These are phyloP conservation scores for Homarus gammarus DNA, from an alignment of 2,888 invertebrate genomes.

Conservation along the genomic window DNA sequence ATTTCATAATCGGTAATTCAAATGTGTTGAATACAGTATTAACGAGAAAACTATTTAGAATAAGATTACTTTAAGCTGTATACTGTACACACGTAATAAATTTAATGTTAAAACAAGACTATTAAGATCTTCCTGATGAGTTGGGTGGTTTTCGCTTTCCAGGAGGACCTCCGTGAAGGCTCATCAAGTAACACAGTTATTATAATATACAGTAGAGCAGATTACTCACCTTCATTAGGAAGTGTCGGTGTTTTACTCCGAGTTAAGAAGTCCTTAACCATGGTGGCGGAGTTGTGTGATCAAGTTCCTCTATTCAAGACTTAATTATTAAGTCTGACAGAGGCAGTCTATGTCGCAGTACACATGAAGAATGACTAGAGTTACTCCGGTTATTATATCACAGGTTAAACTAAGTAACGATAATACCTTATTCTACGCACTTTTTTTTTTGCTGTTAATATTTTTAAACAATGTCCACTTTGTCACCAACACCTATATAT, in stretches of 20 bases:
- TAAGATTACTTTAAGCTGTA: too few species aligned
- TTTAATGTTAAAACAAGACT: too few species aligned
- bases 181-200: too few species aligned
- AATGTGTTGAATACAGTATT: too few species aligned
- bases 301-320: not conserved
- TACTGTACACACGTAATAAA: too few species aligned
- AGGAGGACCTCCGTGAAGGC: too few species aligned
- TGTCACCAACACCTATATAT: not conserved
- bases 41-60: too few species aligned
- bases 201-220: too few species aligned
- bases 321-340: not conserved
- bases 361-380: constrained; percentile 18
- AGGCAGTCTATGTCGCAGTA: not conserved
- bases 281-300: constrained; percentile 17
- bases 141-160: too few species aligned
- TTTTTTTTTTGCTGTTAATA: not conserved
- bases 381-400: constrained; percentile 18
- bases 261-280: constrained; percentile 58
- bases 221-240: constrained; percentile 57
- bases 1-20: too few species aligned
- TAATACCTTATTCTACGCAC: not conserved
- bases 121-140: too few species aligned
- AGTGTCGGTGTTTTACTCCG: constrained; percentile 43
- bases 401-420: not conserved
- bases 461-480: constrained; percentile 16